Base-by-base conservation (phyloP, 2,888 invertebrate genomes). In the Zaprionus obscuricornis region DNA sequence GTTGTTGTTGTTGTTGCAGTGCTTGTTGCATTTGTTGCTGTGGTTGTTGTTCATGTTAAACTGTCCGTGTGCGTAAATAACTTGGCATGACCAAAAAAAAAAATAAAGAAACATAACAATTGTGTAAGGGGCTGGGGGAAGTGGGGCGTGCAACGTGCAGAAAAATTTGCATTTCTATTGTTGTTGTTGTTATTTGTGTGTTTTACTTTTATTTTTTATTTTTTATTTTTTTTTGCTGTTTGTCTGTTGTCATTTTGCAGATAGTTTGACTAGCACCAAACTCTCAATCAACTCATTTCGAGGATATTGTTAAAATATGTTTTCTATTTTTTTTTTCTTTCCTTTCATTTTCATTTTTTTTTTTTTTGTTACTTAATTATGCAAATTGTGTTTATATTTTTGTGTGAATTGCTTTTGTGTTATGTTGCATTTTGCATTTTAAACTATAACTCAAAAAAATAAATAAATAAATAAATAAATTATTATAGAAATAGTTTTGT, bases 191-290 rank as follows among this genome's bases (percentile, higher is more conserved):
- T 56, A 51, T 20, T 57, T 40, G 27, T 49, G 13, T 34, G 6
- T 45, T 29, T 8, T 55, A n/a, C n/a, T n/a, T n/a, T n/a, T n/a
- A n/a, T n/a, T n/a, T n/a, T n/a, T n/a, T n/a, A n/a, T n/a, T n/a
- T n/a, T n/a, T n/a, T n/a, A n/a, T 33, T 14, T 16, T 34, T n/a
- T 16, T 34, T 16, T 42, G 29, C 10, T 29, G 3, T 39, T 52
- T 36, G 18, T 49, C 27, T 49, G 43, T 66, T 69, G 60, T 65
- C 65, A 78, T 70, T 72, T 84, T 86, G 77, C 77, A 82, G 65
- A 76, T 71, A 84, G 83, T 84, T 87, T 87, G 88, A 89, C 89
- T 89, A 89, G 89, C 88, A 89, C 86, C 89, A 88, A 88, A 88
- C 88, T 88, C 88, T 82, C 66, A 75, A 72, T 83, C 79, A 63